A percentile compares a stretch with the other conserved stretches of the same genome.
phyloP scores from a whole-genome alignment of 2,113 vertebrate genomes.

The Rhadina sibilatrix region DNA sequence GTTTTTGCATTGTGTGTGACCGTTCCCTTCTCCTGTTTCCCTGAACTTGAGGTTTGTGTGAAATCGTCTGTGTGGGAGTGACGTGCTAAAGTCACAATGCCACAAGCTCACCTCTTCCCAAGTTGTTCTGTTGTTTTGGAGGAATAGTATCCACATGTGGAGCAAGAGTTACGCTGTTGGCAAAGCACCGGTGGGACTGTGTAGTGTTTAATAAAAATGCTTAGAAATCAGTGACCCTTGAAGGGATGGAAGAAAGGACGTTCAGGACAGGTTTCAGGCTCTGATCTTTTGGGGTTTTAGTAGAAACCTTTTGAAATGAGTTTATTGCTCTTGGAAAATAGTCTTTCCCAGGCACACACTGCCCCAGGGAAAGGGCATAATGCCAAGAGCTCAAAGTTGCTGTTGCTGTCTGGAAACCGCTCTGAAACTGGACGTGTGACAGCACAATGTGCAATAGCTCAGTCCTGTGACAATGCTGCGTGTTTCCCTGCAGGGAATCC shows the following conservation, averaged over 20 bases:
- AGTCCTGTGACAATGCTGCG: background rate
- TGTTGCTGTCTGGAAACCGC: background rate
- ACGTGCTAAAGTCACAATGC: accelerated
- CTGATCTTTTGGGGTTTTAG: background rate
- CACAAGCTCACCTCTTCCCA: background rate
- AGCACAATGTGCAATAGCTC: background rate
- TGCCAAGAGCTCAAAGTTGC: background rate
- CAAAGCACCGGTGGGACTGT: background rate
- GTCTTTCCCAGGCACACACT: background rate
- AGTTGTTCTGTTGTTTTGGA: background rate
- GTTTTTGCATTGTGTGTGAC: background rate
- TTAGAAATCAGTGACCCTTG: background rate
- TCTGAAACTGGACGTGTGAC: background rate
- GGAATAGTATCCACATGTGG: accelerated
- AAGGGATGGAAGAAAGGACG: background rate
- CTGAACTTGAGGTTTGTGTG: background rate
- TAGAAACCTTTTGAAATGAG: background rate
- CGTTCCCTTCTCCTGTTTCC: background rate
- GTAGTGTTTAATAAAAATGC: background rate
- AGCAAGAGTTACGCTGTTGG: background rate
- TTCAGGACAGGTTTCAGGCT: background rate
- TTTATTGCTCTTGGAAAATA: background rate
- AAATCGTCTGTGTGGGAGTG: background rate
- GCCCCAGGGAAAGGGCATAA: background rate
- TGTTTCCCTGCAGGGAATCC: background rate